These are phyloP conservation scores for Cryptomyrus ogoouensis DNA, from an alignment of 2,113 vertebrate genomes.

Conservation along the genomic window DNA sequence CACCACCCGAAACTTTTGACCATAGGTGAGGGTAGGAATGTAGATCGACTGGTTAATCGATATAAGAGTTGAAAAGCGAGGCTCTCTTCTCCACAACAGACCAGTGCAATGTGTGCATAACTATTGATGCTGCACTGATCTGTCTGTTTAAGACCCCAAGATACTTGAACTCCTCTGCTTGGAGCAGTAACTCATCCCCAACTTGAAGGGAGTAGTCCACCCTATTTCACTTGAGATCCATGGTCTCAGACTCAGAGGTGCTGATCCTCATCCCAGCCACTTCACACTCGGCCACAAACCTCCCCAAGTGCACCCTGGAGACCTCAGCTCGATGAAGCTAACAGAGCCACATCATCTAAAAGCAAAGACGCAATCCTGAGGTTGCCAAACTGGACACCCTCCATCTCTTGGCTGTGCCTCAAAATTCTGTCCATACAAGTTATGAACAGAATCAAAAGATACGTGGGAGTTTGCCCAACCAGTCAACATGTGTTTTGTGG, in stretches of 20 bases:
- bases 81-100: not conserved
- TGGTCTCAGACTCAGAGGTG: not conserved
- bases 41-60: not conserved
- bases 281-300: not conserved
- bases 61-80: not conserved
- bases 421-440: not conserved
- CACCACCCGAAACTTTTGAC: not conserved
- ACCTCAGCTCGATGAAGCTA: not conserved
- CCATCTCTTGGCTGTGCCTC: not conserved
- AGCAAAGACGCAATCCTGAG: not conserved
- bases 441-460: not conserved
- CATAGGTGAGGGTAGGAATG: not conserved
- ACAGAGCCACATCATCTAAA: not conserved
- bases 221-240: not conserved
- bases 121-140: not conserved
- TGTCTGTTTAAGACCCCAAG: not conserved
- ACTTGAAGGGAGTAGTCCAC: not conserved
- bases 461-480: not conserved
- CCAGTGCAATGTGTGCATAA: not conserved
- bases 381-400: not conserved
- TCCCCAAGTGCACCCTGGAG: not conserved
- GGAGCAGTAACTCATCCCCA: not conserved
- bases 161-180: not conserved
- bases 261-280: not conserved
- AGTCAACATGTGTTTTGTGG: not conserved